A percentile compares a stretch with the other conserved stretches of the same genome.
These are phyloP conservation scores for Chaetorhynchus papuensis DNA, from an alignment of 2,113 vertebrate species.

Conservation along the genomic window DNA sequence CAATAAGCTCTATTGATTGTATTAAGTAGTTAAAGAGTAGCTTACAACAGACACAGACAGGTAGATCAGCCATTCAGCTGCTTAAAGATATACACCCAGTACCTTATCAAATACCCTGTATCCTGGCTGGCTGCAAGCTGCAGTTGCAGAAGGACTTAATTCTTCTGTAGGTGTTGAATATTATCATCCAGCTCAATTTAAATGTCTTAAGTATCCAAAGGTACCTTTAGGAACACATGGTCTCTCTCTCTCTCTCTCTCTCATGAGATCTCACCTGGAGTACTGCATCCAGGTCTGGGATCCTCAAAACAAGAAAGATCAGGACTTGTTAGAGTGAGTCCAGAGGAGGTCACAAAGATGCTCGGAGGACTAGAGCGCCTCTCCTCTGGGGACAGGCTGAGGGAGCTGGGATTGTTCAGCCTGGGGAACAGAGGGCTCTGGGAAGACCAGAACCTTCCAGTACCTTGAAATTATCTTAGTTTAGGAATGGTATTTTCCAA, in stretches of 20 bases:
- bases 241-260: neutral
- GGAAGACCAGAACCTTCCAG: neutral
- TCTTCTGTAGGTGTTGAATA: neutral
- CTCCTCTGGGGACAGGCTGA: neutral
- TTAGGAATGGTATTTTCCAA: neutral
- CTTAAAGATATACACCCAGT: neutral
- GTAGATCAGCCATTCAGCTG: neutral
- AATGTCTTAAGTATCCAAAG: neutral
- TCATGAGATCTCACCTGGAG: neutral
- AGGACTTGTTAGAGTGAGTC: neutral
- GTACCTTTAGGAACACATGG: neutral
- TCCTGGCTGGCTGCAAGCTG: neutral
- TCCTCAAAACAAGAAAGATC: neutral
- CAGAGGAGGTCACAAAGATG: neutral
- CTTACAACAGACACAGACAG: neutral
- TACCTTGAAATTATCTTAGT: neutral
- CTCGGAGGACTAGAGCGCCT: neutral
- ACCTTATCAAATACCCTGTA: neutral
- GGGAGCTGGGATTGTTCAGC: neutral
- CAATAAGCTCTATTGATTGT: neutral
- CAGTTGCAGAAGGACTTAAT: neutral
- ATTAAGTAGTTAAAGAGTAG: neutral
- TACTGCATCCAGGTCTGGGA: accelerated
- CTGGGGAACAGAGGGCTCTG: neutral
- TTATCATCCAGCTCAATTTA: neutral